Percentiles rank a stretch among this genome's conserved stretches.
Conservation (phyloP, 2,888 invertebrate species). For the Epistrophe eligans region DNA sequence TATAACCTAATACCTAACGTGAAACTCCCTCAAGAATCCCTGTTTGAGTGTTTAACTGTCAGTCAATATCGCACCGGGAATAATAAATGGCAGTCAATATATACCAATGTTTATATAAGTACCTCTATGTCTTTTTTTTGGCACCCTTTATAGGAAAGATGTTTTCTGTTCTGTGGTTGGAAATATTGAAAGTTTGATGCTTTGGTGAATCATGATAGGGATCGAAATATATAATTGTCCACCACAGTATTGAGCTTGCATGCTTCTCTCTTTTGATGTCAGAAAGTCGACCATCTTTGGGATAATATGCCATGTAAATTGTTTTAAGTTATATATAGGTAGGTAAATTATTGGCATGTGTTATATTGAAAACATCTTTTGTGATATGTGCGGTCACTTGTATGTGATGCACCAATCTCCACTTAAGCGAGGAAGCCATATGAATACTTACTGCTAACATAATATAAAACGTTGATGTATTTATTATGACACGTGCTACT, state of each 20-base stretch:
- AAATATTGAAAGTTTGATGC: slow-evolving; percentile 24
- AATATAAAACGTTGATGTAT: too few relatives aligned
- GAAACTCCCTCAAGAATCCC: slow-evolving; percentile 13
- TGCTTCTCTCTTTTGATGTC: background rate
- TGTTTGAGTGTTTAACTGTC: slow-evolving; percentile 45
- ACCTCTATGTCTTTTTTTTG: background rate
- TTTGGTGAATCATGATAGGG: slow-evolving; percentile 36
- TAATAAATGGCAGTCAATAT: slow-evolving; percentile 24
- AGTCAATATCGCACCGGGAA: slow-evolving; percentile 69
- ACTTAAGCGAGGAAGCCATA: background rate
- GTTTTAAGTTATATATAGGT: background rate
- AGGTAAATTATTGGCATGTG: background rate
- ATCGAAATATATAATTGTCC: slow-evolving; percentile 55
- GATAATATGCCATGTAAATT: slow-evolving; percentile 27
- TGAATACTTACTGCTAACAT: too few relatives aligned
- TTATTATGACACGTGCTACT: too few relatives aligned
- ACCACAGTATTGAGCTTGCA: slow-evolving; percentile 43
- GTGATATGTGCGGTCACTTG: slow-evolving; percentile 18
- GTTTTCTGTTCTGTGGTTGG: slow-evolving; percentile 13
- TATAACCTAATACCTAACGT: background rate
- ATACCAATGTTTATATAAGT: background rate
- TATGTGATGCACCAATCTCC: background rate
- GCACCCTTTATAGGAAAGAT: background rate
- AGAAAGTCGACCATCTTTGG: slow-evolving; percentile 47
- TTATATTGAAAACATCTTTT: slow-evolving; percentile 27